Evolutionary conservation across 2,888 invertebrate genomes (phyloP).

Genomic region (Eutolmus rufibarbis): DNA sequence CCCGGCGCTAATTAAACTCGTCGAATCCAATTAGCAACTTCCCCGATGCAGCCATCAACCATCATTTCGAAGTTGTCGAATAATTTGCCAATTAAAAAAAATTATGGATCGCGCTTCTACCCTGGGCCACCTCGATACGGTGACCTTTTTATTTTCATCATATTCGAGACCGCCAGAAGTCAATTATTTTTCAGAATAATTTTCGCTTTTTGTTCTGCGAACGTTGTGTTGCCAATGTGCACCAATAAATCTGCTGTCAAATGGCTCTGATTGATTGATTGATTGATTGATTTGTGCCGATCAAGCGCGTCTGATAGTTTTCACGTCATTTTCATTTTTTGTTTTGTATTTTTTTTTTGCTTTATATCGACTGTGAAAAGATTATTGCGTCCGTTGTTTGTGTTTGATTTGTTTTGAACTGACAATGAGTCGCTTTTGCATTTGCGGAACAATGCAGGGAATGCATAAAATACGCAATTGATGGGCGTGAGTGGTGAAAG

Average conservation of each 20-base stretch:
- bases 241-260: conserved; percentile 22
- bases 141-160: neutral
- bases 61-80: neutral
- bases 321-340: neutral
- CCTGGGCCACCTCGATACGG: neutral
- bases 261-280: neutral
- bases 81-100: neutral
- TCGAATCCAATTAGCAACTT: neutral
- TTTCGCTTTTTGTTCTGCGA: neutral
- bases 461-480: neutral
- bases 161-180: neutral
- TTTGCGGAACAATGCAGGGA: neutral
- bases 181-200: conserved; percentile 7
- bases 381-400: neutral
- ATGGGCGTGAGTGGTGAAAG: neutral
- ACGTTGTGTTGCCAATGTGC: neutral
- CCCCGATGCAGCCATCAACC: neutral
- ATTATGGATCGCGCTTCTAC: neutral
- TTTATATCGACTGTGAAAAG: neutral
- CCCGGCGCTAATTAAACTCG: neutral
- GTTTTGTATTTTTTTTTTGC: neutral
- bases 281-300: conserved; percentile 19
- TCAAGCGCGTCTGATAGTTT: neutral
- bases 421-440: neutral
- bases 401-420: neutral